A percentile compares a stretch with the other conserved stretches of the same genome.
Conservation (phyloP, 2,797 vertebrate species). For the Babyrousa celebensis region DNA sequence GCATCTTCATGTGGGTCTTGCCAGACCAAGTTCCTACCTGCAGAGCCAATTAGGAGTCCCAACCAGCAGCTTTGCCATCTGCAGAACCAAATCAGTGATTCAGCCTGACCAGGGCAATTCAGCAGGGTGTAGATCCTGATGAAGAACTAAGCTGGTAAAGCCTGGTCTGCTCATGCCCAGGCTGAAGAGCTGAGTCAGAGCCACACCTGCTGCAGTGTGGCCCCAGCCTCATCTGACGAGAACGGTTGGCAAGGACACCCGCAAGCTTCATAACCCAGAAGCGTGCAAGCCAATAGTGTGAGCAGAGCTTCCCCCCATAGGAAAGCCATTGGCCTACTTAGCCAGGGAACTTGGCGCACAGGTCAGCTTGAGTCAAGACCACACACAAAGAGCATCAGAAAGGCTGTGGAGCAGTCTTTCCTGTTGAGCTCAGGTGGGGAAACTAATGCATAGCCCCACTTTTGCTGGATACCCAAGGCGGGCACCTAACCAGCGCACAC, state of each 20-base stretch:
- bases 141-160: not conserved
- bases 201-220: no score
- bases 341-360: not conserved
- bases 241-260: not conserved
- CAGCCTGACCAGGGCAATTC: not conserved
- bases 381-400: not conserved
- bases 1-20: not conserved
- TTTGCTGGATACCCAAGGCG: not conserved
- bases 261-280: not conserved
- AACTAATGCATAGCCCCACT: not conserved
- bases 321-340: not conserved
- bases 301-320: not conserved
- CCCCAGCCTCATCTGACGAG: not conserved
- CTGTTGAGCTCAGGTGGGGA: not conserved
- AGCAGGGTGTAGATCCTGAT: not conserved
- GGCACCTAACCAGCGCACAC: not conserved
- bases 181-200: not conserved
- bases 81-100: not conserved
- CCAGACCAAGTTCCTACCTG: not conserved
- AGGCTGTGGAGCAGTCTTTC: not conserved
- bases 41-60: not conserved
- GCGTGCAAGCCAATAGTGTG: rapidly evolving
- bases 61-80: not conserved
- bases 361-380: not conserved
- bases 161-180: not conserved